Evolutionary conservation across 2,797 vertebrate species (phyloP), one percentile per base, ranked within the genome.

Genomic region (Champsocephalus gunnari): DNA sequence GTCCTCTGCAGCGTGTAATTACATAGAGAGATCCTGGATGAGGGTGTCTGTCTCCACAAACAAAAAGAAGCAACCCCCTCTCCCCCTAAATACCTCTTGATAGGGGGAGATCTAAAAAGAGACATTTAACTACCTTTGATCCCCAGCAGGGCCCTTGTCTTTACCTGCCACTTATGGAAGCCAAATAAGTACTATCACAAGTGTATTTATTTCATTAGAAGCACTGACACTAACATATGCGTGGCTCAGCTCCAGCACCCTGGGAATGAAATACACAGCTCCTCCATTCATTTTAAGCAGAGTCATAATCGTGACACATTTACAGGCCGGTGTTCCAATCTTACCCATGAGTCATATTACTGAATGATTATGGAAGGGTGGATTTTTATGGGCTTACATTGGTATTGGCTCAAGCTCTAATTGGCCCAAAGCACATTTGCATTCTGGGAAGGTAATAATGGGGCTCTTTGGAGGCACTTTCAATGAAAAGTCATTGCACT

Each of bases 21-120:
- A 95, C 92, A 92, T 82, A 89, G 88, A 94, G 93, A 93, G 92
- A 92, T 94, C 92, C 93, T 91, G 93, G 92, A 93, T 92, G 88
- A 92, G 91, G 92, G 93, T 77, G 89, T 90, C 92, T 92, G 93
- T 93, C 92, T 86, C 90, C 71, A 85, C 83, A 87, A 89, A 87
- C 86, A 90, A 91, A 85, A 61, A 63, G 87, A 87, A 83, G 47
- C 77, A 82, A 24, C 75, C 74, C 65, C 78, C 69, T 43, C 71
- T 64, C 58, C 56, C 58, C 83, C 81, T 90, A 92, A 94, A 91
- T 91, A 89, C 89, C 93, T 91, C 87, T 87, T 92, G 90, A 94
- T 92, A 82, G 88, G 48, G 74, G 73, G 73, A 84, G 89, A 84
- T 88, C 80, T 86, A 78, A 92, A 88, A 85, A 75, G 84, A 91